phyloP scores from a whole-genome alignment of 2,888 invertebrate species.

The Lasioglossum villosulum region DNA sequence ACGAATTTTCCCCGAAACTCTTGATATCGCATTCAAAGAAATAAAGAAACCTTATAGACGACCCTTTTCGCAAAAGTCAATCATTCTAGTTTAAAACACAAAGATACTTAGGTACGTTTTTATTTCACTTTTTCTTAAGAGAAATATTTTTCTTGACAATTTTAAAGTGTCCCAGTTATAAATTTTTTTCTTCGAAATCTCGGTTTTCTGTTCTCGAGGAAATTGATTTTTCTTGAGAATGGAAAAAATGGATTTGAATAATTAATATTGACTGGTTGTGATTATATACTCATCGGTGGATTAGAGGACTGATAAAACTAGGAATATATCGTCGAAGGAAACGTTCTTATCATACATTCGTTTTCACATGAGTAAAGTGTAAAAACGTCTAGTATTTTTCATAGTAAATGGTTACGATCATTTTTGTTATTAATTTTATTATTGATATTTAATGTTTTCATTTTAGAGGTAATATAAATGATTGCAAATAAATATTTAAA shows the following conservation, averaged over 20 bases:
- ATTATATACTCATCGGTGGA: conserved; percentile 58
- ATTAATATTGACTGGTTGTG: conserved; percentile 56
- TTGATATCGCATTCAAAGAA: background rate
- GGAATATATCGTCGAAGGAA: conserved; percentile 35
- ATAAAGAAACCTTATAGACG: background rate
- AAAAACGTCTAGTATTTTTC: conserved; percentile 36
- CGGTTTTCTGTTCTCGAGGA: conserved; percentile 33
- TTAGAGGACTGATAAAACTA: conserved; percentile 59
- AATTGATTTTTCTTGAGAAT: conserved; percentile 22
- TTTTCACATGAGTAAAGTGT: conserved; percentile 26
- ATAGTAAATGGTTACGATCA: conserved; percentile 36
- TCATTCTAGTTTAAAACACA: conserved; percentile 5
- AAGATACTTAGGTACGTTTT: conserved; percentile 29
- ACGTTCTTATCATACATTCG: conserved; percentile 19
- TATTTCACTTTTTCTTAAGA: conserved; percentile 31
- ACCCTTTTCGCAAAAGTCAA: conserved; percentile 8
- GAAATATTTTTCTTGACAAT: conserved; percentile 32
- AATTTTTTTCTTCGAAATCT: conserved; percentile 16
- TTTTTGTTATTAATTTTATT: conserved; percentile 58
- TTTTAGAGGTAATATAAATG: conserved; percentile 40
- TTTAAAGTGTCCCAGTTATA: conserved; percentile 22
- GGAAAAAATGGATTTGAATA: conserved; percentile 25
- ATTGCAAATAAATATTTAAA: conserved; percentile 45
- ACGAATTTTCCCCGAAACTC: background rate
- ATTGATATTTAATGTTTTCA: conserved; percentile 45